phyloP scores from a whole-genome alignment of 2,888 invertebrate genomes.

The Corbicula japonica region DNA sequence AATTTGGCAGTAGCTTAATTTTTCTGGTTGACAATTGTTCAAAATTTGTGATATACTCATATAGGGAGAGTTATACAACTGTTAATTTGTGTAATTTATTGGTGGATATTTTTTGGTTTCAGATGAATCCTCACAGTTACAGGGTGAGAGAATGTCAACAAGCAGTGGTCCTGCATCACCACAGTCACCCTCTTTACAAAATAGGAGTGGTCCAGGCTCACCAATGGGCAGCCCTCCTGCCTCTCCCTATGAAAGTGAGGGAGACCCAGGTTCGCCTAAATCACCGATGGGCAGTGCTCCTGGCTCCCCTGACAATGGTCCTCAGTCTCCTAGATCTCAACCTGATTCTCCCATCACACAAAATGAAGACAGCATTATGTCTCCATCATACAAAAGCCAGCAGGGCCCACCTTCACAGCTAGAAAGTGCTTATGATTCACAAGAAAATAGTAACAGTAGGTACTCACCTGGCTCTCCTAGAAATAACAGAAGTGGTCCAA shows the following conservation, averaged over 20 bases:
- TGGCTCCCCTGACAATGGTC: conserved; percentile 20
- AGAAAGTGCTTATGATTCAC: too few relatives aligned
- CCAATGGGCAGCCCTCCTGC: conserved; percentile 40
- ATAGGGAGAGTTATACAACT: too few relatives aligned
- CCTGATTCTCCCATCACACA: conserved; percentile 15
- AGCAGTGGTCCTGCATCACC: conserved; percentile 41
- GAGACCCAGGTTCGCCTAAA: conserved; percentile 43
- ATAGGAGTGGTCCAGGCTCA: conserved; percentile 38
- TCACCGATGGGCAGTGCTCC: conserved; percentile 36
- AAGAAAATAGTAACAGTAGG: too few relatives aligned
- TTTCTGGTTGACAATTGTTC: too few relatives aligned
- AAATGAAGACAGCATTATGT: not conserved
- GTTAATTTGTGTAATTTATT: too few relatives aligned
- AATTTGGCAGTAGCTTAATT: too few relatives aligned
- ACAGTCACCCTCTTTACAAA: conserved; percentile 36
- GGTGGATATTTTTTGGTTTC: not conserved
- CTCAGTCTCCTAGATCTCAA: conserved; percentile 21
- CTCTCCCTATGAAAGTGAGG: conserved; percentile 35
- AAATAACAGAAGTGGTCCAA: conserved; percentile 43
- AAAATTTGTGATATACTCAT: not conserved
- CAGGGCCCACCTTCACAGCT: too few relatives aligned
- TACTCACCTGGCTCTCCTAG: conserved; percentile 33
- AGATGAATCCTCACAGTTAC: conserved; percentile 29
- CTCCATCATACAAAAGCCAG: too few relatives aligned
- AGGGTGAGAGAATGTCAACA: conserved; percentile 33